phyloP scores from a whole-genome alignment of 2,113 vertebrate species.

The Glaucidium brasilianum region DNA sequence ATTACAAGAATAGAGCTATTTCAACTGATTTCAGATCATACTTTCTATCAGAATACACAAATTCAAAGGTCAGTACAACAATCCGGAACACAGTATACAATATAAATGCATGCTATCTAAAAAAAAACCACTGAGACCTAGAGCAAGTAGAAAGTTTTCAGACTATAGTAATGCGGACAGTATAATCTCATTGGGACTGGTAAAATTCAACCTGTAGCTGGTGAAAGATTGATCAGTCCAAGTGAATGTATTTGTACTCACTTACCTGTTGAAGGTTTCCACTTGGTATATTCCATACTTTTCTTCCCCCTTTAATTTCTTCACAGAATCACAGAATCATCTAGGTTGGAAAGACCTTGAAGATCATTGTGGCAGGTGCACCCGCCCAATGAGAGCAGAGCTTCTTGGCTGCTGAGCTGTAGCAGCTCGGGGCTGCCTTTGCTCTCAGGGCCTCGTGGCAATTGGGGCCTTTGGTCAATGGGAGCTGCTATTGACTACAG shows the following conservation, averaged over 20 bases:
- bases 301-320: neutral
- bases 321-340: too few relatives aligned
- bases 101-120: neutral
- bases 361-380: too few relatives aligned
- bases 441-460: too few relatives aligned
- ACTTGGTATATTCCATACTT: neutral
- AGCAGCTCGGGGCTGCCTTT: too few relatives aligned
- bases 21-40: neutral
- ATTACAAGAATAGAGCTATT: neutral
- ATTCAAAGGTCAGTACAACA: neutral
- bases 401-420: too few relatives aligned
- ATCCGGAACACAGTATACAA: neutral
- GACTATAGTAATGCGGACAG: neutral
- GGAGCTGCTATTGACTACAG: too few relatives aligned
- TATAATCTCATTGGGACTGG: neutral
- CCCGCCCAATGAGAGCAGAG: too few relatives aligned
- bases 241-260: neutral
- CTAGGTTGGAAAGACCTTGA: too few relatives aligned
- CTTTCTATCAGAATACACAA: neutral
- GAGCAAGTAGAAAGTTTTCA: neutral
- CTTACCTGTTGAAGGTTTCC: neutral
- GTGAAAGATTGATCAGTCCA: neutral
- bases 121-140: neutral
- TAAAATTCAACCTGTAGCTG: neutral
- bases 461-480: too few relatives aligned